phyloP scores from a whole-genome alignment of 2,113 vertebrate genomes.

The Grus americana region DNA sequence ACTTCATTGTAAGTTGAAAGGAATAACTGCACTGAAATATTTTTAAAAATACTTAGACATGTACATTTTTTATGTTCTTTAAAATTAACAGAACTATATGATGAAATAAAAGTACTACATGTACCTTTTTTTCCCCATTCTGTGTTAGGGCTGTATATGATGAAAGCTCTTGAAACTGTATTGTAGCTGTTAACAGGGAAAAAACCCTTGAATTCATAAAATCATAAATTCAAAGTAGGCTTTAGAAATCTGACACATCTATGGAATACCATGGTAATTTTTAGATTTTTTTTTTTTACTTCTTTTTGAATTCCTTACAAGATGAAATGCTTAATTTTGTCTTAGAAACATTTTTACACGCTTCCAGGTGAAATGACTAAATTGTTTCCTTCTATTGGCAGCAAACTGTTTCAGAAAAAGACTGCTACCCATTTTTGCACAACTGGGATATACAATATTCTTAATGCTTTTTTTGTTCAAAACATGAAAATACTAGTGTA shows the following conservation, averaged over 20 bases:
- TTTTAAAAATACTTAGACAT: background rate
- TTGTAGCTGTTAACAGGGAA: background rate
- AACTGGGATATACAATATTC: background rate
- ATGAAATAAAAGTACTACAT: background rate
- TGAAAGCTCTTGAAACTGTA: background rate
- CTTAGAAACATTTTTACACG: background rate
- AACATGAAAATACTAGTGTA: background rate
- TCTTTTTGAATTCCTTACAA: background rate
- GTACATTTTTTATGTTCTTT: background rate
- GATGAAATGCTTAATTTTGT: background rate
- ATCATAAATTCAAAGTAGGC: background rate
- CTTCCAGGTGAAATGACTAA: background rate
- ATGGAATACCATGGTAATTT: background rate
- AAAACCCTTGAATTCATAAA: background rate
- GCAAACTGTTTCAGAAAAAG: background rate
- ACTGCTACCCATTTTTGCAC: rapidly evolving
- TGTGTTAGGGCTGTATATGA: background rate
- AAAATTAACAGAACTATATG: background rate
- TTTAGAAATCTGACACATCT: background rate
- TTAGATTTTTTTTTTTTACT: background rate
- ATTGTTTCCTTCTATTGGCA: background rate
- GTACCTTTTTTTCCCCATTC: background rate
- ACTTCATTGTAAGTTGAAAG: background rate
- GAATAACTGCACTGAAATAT: background rate
- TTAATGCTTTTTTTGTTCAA: background rate